Base-by-base conservation (phyloP, 2,797 vertebrate species). In the Pristis pectinata region DNA sequence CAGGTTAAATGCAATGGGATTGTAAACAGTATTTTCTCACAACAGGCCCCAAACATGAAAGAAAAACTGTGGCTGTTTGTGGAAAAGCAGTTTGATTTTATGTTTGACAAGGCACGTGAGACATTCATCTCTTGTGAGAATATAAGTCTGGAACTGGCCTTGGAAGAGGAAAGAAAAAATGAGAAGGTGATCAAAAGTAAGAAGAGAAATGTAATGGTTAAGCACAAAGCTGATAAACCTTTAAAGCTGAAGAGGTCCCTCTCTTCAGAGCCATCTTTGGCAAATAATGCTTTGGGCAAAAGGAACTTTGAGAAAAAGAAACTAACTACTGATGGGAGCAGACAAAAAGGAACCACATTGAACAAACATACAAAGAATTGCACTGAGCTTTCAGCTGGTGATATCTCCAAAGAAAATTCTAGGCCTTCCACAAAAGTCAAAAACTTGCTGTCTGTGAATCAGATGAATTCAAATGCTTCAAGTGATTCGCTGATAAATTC, bases 1-100 rank as follows among this genome's bases (percentile, higher is more conserved):
- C 98, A 98, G 96, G 96, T 99, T 53, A 97, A 98, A 74, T 98
- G 98, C 95, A 99, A 99, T 95, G 98, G 98, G 1, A 98, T 98
- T 94, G 98, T 99, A 56, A 98, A 98, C 95, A 98, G 98, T 95
- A 98, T 99, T 94, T 99, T 99, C 97, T 97, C 99, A 85, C 98
- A 99, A 87, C 98, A 98, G 80, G 97, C 98, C 0, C 97, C 96
- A 44, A 98, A 99, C 95, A 97, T 99, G 96, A 99, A 99, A 96
- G 98, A 98, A 82, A 98, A 98, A 95, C 95, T 99, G 94, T 99
- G 99, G 99, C 98, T 98, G 95, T 99, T 99, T 97, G 98, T 99
- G 8, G 98, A 99, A 94, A 98, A 97, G 24, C 98, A 99, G 95
- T 97, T 99, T 93, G 98, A 99, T 95, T 98, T 97, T 95, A 96